Evolutionary conservation across 1,140 invertebrate genomes (phyloP), one percentile per base, ranked within the genome.

Genomic region (Ceratitis capitata): DNA sequence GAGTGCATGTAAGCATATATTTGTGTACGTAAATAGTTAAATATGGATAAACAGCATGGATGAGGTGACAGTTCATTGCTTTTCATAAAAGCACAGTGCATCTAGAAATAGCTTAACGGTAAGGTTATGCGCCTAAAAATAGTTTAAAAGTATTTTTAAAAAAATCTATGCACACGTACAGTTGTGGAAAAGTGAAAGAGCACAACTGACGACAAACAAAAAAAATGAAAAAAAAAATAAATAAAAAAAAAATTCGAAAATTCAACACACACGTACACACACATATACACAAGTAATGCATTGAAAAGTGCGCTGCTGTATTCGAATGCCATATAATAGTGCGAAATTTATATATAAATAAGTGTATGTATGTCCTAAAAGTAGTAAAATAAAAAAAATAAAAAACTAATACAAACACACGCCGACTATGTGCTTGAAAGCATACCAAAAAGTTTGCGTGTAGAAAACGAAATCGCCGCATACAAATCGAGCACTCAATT

Each of bases 21-120:
- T n/a, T 45, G 45, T 42, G 29, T 64, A 39, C 29, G 35, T 16
- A 35, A 6, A n/a, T 64, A 35, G 2, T 10, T 64, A 78, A 12
- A 19, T 47, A 78, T 45, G 42, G 14, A 3, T 10, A 29, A 42
- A 45, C 39, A 45, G n/a, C 69, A 78, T 45, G 39, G n/a, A 10
- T 45, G 14, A 45, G 45, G n/a, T 16, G 35, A 47, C 69, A 78
- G 69, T 78, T 78, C 42, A 78, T 47, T 78, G 69, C 69, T 78
- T 78, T 78, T 45, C 39, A 78, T n/a, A 74, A n/a, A 2, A 9
- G 35, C 14, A 26, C 35, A 16, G 1, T 45, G 69, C 19, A 7
- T 39, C 69, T 78, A 78, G 69, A 78, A 78, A 42, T 45, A 23
- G n/a, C 12, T 39, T 19, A 47, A 78, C 39, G 39, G 19, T 7